Conservation (phyloP, 2,113 vertebrate species). For the Oreochromis aureus region DNA sequence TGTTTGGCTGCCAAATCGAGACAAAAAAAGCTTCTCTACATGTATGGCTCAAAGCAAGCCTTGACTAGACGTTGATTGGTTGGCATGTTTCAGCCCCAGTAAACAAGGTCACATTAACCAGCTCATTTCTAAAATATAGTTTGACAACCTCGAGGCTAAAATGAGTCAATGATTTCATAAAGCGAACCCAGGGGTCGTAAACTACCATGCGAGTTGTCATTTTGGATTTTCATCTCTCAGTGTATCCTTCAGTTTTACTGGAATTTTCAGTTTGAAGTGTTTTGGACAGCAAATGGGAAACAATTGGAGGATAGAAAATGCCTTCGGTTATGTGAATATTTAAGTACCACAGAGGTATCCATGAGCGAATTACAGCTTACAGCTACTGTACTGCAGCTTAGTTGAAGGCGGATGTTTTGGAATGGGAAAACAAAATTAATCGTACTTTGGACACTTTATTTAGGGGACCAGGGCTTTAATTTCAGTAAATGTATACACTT, state of each 20-base stretch:
- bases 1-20: not conserved
- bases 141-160: not conserved
- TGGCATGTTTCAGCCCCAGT: not conserved
- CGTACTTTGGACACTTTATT: not conserved
- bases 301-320: not conserved
- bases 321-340: not conserved
- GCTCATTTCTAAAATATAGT: not conserved
- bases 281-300: not conserved
- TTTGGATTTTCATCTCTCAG: not conserved
- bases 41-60: not conserved
- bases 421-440: not conserved
- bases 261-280: not conserved
- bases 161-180: not conserved
- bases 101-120: not conserved
- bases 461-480: not conserved
- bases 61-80: not conserved
- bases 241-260: not conserved
- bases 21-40: not conserved
- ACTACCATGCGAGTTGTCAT: not conserved
- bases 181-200: not conserved
- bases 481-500: not conserved
- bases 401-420: not conserved
- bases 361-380: not conserved
- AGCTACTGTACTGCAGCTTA: not conserved
- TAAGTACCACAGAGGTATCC: not conserved